phyloP scores from a whole-genome alignment of 2,797 vertebrate species.

The Gila robusta region DNA sequence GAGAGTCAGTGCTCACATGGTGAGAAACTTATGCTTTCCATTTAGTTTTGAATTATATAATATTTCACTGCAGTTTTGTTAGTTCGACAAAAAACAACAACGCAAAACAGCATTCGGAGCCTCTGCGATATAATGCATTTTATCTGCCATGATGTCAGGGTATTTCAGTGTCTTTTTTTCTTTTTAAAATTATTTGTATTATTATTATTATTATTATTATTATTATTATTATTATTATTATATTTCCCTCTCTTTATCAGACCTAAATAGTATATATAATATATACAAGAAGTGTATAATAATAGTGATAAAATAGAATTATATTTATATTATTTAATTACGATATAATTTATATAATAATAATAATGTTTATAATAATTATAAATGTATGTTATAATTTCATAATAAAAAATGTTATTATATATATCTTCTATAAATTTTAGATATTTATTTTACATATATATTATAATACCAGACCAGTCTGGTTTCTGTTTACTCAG shows the following conservation, averaged over 20 bases:
- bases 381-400: too few species aligned
- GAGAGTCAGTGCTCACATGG: constrained; percentile 97
- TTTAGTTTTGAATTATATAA: background rate
- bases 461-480: background rate
- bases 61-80: background rate
- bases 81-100: background rate
- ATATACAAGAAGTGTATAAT: background rate
- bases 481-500: background rate
- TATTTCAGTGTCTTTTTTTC: background rate
- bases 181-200: too few species aligned
- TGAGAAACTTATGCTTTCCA: constrained; percentile 69
- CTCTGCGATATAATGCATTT: background rate
- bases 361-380: too few species aligned
- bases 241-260: background rate
- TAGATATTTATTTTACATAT: too few species aligned
- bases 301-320: background rate
- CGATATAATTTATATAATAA: too few species aligned
- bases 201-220: background rate
- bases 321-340: too few species aligned
- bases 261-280: too few species aligned
- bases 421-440: too few species aligned
- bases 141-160: background rate
- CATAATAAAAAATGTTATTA: too few species aligned
- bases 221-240: background rate
- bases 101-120: background rate